phyloP scores from a whole-genome alignment of 2,797 vertebrate genomes.

The Hippoglossus hippoglossus region DNA sequence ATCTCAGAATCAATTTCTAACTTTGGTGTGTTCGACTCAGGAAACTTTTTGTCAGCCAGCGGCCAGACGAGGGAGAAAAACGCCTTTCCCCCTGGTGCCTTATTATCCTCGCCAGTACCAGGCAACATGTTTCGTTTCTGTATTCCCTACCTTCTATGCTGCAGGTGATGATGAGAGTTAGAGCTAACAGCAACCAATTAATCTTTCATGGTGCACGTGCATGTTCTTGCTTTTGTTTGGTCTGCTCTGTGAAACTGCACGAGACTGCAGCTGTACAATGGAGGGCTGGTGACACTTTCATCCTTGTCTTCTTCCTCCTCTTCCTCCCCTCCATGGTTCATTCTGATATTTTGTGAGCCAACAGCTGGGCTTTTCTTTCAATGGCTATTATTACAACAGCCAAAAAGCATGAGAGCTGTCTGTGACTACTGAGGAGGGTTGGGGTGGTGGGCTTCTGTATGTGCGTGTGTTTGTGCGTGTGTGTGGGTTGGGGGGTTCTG shows the following conservation, averaged over 20 bases:
- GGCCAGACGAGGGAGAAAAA: constrained; percentile 43
- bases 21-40: constrained; percentile 21
- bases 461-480: neutral
- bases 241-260: constrained; percentile 53
- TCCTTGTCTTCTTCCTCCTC: constrained; percentile 43
- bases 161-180: constrained; percentile 76
- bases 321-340: constrained; percentile 56
- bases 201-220: constrained; percentile 79
- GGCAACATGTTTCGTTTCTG: constrained; percentile 47
- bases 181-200: constrained; percentile 77
- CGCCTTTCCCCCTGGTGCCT: constrained; percentile 54
- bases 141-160: constrained; percentile 55
- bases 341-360: constrained; percentile 69
- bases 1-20: constrained; percentile 57
- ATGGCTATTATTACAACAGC: constrained; percentile 71
- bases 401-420: constrained; percentile 67
- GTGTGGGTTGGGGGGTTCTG: neutral
- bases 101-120: constrained; percentile 61
- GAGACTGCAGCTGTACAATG: constrained; percentile 68
- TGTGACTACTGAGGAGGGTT: neutral
- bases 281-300: constrained; percentile 58
- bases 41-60: constrained; percentile 56
- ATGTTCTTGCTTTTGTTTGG: constrained; percentile 69
- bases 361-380: constrained; percentile 50
- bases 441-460: neutral